Percentiles rank a stretch among this genome's conserved stretches.
These are phyloP conservation scores for Petrocephalus schoutedeni DNA, from an alignment of 2,797 vertebrate genomes.

Conservation along the genomic window DNA sequence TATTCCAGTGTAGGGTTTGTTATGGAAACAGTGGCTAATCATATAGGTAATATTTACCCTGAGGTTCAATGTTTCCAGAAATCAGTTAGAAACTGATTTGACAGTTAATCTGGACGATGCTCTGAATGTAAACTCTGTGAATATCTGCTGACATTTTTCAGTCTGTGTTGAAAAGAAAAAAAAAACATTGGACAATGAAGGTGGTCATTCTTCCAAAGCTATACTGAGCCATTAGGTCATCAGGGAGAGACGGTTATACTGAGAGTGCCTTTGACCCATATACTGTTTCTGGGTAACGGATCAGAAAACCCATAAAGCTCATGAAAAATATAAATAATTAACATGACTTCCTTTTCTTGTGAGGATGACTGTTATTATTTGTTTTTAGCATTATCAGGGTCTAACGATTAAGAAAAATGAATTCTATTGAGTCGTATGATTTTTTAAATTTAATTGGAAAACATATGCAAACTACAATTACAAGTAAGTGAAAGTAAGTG, in stretches of 20 bases:
- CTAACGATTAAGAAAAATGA: not conserved
- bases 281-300: not conserved
- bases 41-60: not conserved
- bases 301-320: not conserved
- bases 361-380: not conserved
- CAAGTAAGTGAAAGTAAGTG: not conserved
- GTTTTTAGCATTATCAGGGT: not conserved
- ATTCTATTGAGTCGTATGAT: not conserved
- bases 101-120: not conserved
- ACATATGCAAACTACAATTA: not conserved
- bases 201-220: not conserved
- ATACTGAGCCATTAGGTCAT: not conserved
- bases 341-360: not conserved
- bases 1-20: not conserved
- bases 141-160: not conserved
- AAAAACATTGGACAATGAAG: not conserved
- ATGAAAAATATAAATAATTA: not conserved
- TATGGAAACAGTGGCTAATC: constrained; percentile 5
- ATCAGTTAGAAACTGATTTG: not conserved
- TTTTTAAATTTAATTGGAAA: not conserved
- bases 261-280: not conserved
- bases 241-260: not conserved
- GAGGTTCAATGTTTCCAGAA: not conserved
- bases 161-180: not conserved
- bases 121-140: not conserved